Evolutionary conservation across 2,797 vertebrate genomes (phyloP).

Genomic region (Eulemur rubriventer): DNA sequence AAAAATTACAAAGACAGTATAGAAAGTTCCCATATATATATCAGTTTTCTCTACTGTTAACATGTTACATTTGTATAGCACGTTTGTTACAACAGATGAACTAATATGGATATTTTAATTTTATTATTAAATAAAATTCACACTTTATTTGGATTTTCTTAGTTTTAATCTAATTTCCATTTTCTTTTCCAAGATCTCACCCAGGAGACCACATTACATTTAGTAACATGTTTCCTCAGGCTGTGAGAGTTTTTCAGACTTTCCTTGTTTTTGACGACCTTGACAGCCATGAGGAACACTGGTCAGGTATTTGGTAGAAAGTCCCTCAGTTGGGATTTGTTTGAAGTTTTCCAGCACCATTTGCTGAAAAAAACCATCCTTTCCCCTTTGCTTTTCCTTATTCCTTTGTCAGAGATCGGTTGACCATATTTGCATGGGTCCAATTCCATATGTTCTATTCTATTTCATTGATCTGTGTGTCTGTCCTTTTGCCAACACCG

Average conservation of each 20-base stretch:
- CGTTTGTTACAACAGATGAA: neutral
- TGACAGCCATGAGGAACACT: too few relatives aligned
- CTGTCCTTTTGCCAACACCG: neutral
- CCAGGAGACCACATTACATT: neutral
- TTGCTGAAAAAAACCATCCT: neutral
- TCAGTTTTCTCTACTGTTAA: neutral
- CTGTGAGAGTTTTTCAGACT: neutral
- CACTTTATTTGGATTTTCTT: neutral
- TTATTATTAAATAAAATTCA: neutral
- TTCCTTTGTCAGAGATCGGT: neutral
- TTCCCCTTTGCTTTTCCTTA: neutral
- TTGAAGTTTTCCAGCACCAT: neutral
- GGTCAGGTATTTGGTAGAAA: neutral
- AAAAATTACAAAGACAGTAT: neutral
- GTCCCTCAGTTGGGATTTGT: neutral
- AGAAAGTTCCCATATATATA: neutral
- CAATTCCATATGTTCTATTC: neutral
- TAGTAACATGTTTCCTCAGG: too few relatives aligned
- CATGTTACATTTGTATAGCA: neutral
- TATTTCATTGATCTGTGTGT: neutral
- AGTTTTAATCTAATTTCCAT: neutral
- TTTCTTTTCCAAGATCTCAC: neutral
- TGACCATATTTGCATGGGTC: neutral
- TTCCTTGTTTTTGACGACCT: neutral
- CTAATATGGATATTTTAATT: neutral